phyloP scores from a whole-genome alignment of 2,888 invertebrate genomes.

The Darwinula stevensoni region DNA sequence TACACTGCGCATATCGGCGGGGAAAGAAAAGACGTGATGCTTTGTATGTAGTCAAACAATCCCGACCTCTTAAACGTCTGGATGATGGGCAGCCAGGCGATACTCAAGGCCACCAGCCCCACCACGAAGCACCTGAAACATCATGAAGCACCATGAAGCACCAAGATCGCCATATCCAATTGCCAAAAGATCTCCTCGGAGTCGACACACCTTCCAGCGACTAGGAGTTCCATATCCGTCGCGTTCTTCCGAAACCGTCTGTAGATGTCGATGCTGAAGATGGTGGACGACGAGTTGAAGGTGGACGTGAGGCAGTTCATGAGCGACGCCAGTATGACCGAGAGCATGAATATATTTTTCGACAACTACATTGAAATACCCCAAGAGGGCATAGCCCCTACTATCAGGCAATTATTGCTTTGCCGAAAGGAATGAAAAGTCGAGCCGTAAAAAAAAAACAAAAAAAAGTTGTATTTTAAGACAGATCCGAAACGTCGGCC shows the following conservation, averaged over 20 bases:
- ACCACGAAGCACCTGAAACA: slow-evolving; percentile 14
- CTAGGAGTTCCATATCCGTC: slow-evolving; percentile 17
- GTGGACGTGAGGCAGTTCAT: slow-evolving; percentile 21
- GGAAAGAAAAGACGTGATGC: slow-evolving; percentile 21
- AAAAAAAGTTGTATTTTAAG: too few relatives aligned
- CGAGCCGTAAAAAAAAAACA: too few relatives aligned
- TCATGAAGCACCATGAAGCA: too few relatives aligned
- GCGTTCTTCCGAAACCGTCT: slow-evolving; percentile 15
- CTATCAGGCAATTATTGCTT: too few relatives aligned
- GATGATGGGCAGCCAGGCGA: slow-evolving; percentile 21
- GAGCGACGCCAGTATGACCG: slow-evolving; percentile 22
- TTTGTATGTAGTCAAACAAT: slow-evolving; percentile 24
- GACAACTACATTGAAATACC: too few relatives aligned
- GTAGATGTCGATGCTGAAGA: too few relatives aligned
- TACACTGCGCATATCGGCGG: slow-evolving; percentile 24
- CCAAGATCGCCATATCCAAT: too few relatives aligned
- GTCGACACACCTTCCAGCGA: slow-evolving; percentile 17
- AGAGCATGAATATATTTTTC: too few relatives aligned
- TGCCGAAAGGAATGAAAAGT: too few relatives aligned
- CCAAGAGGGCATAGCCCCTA: too few relatives aligned
- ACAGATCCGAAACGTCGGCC: too few relatives aligned
- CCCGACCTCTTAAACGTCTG: slow-evolving; percentile 19
- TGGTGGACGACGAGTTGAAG: slow-evolving; percentile 20
- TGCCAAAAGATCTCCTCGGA: too few relatives aligned
- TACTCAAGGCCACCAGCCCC: slow-evolving; percentile 13